Evolutionary conservation across 2,113 vertebrate species (phyloP), one percentile per base, ranked within the genome.

Genomic region (Megaptera novaeangliae): DNA sequence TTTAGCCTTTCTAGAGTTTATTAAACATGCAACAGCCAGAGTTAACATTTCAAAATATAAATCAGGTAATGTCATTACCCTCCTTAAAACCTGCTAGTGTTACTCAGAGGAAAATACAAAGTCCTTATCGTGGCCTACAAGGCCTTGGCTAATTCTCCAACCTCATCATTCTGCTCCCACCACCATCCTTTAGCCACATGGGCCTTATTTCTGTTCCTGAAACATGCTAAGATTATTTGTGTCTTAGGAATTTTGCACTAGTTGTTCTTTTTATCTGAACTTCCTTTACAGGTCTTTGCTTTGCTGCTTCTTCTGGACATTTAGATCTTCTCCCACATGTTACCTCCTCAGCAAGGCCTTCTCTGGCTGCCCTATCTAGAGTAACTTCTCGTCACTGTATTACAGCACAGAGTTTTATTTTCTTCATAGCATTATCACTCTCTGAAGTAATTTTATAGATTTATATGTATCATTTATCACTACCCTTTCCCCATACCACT

Each of bases 1-100:
- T 85, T 84, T 77, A 69, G 49, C 41, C 31, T 41, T 83, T 93
- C 36, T 93, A 49, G 31, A 80, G 78, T 75, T 90, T 91, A 71
- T 78, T 84, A 96, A 80, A 46, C 46, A 25, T 83, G 77, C 36
- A 78, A 63, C 21, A 63, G 41, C 21, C 46, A 78, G 49, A 85
- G 36, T 69, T 91, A 91, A 59, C 66, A 72, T 96, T 93, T 94
- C 27, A 96, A 15, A 91, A 91, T 69, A 66, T 57, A 85, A 44
- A 61, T 85, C 55, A 77, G 18, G 29, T 86, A 15, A 59, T 86
- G 29, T 80, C 18, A 41, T 91, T 82, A 74, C 27, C 31, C 14
- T 94, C 46, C 39, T 74, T 80, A 71, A 93, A 95, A 66, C n/a
- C 36, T 90, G 68, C 69, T 11, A 36, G 0, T 83, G 64, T 85